Evolutionary conservation across 2,888 invertebrate species (phyloP).

Genomic region (Cephonodes hylas): DNA sequence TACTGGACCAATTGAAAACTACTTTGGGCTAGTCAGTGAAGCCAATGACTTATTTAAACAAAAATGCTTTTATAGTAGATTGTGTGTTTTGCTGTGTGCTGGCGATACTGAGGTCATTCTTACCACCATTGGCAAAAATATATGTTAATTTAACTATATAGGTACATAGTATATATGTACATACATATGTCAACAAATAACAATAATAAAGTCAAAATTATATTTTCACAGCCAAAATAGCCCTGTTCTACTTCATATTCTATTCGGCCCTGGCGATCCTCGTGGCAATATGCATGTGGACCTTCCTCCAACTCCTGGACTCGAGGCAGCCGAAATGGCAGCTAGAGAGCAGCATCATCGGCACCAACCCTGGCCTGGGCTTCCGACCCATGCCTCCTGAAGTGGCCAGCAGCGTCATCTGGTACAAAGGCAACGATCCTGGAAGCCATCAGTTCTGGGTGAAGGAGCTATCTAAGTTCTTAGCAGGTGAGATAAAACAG

Average conservation of each 20-base stretch:
- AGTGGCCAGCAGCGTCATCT: conserved; percentile 96
- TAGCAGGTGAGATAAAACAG: conserved; percentile 85
- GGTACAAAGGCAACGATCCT: conserved; percentile 92
- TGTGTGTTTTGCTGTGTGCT: too few species aligned
- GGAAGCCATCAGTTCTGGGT: conserved; percentile 91
- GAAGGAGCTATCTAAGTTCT: conserved; percentile 86
- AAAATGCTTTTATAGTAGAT: too few species aligned
- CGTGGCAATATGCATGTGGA: conserved; percentile 96
- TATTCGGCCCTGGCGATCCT: conserved; percentile 95
- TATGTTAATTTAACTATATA: too few species aligned
- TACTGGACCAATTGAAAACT: too few species aligned
- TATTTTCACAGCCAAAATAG: conserved; percentile 90
- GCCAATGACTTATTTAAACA: too few species aligned
- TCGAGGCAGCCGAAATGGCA: conserved; percentile 95
- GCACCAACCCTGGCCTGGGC: conserved; percentile 97
- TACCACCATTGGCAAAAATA: too few species aligned
- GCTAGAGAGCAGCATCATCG: conserved; percentile 92
- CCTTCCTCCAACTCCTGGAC: conserved; percentile 95
- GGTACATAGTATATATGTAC: too few species aligned
- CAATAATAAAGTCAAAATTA: background rate
- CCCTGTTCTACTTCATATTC: conserved; percentile 96
- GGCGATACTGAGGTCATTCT: too few species aligned
- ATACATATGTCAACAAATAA: background rate
- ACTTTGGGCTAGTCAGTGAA: too few species aligned
- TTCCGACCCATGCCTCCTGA: conserved; percentile 95